Percentiles rank a stretch among this genome's conserved stretches.
Evolutionary conservation across 64 coral and sea anemone species (phyloP).

Genomic region (Anthopleura sola): DNA sequence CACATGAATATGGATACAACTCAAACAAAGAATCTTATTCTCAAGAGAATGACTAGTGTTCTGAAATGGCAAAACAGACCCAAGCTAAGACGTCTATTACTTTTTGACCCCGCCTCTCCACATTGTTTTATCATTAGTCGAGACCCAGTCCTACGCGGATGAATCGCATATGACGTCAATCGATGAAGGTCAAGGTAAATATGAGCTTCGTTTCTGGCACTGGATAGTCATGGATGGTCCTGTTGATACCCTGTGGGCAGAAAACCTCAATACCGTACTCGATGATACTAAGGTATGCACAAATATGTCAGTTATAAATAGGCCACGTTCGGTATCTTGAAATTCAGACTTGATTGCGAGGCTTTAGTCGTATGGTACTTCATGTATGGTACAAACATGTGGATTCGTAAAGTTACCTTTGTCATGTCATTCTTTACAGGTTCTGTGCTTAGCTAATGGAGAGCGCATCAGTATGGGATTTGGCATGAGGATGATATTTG

Average conservation of each 20-base stretch:
- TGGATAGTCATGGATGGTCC: slow-evolving; percentile 98
- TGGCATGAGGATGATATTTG: slow-evolving; percentile 92
- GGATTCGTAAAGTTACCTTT: too few relatives aligned
- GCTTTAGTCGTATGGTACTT: too few relatives aligned
- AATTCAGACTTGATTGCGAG: too few relatives aligned
- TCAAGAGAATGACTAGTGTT: too few relatives aligned
- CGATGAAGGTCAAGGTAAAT: background rate
- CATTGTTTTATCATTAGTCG: slow-evolving; percentile 3
- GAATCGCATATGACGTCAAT: background rate
- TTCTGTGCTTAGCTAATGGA: slow-evolving; percentile 88
- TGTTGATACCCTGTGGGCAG: slow-evolving; percentile 90
- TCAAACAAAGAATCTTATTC: too few relatives aligned
- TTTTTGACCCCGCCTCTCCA: too few relatives aligned
- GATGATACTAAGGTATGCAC: slow-evolving; percentile 88
- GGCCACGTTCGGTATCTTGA: too few relatives aligned
- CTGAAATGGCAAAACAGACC: too few relatives aligned
- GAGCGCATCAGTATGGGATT: slow-evolving; percentile 79
- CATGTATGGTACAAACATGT: too few relatives aligned
- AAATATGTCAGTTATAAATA: background rate
- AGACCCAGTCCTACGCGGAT: slow-evolving; percentile 9
- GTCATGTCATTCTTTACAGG: slow-evolving; percentile 18
- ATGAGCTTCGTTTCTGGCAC: slow-evolving; percentile 47
- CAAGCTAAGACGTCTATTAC: too few relatives aligned
- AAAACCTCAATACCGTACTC: slow-evolving; percentile 90
- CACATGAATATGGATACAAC: too few relatives aligned